Base-by-base conservation (phyloP, 2,888 invertebrate genomes). In the Orthonevra nobilis region DNA sequence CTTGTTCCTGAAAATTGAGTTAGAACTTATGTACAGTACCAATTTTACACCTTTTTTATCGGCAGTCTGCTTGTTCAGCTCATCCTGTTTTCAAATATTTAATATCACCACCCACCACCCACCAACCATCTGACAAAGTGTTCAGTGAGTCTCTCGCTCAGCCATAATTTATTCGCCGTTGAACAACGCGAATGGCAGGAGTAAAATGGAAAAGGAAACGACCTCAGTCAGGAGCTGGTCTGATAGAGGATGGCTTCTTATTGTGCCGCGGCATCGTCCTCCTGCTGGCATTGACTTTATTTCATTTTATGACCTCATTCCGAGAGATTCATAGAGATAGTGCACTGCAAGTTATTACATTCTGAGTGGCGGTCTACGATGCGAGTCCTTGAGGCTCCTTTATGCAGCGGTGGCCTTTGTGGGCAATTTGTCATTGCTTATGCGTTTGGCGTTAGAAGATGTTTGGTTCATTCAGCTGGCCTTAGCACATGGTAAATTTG, bases 251-350 rank as follows among this genome's bases (percentile, higher is more conserved):
- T 32, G n/a, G n/a, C n/a, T n/a, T n/a, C n/a, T n/a, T n/a, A n/a
- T 50, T 32, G 32, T 50, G 19, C 1, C 10, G 0, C 26, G 14
- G 46, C 28, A 28, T 28, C 28, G 46, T 46, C 20, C 50, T 48
- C 3, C 50, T 32, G 12, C 12, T 20, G 20, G 50, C 26, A 38
- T 10, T 30, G 26, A 10, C 17, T 32, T 42, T 42, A 44, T 69
- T 60, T 50, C 50, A 34, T 50, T 60, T 64, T 52, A 42, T 15
- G 42, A 30, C 44, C 36, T 50, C 60, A 60, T 60, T 69, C 12
- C 32, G 38, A 42, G 50, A 69, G 69, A 69, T 69, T 60, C 60
- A 69, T 69, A 40, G 23, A 48, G 17, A 19, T 50, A 50, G 40
- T 50, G 30, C 28, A 34, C n/a, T 60, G 50, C 40, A 69, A 38